Conservation (phyloP, 2,888 invertebrate genomes). For the Temnothorax ravouxi region DNA sequence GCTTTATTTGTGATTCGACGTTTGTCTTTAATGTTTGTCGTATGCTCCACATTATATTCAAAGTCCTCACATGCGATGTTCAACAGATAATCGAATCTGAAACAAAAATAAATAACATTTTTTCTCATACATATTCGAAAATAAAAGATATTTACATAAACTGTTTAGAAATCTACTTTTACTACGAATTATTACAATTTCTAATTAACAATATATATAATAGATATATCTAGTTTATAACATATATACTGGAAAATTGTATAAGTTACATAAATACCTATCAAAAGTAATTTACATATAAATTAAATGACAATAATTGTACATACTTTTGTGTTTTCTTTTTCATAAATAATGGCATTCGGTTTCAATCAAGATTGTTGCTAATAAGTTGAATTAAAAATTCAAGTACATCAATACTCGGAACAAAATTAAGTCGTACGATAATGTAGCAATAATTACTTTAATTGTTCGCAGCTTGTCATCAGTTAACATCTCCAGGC, state of each 20-base stretch:
- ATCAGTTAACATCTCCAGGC: constrained; percentile 9
- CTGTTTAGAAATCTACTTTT: not conserved
- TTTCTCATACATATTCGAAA: constrained; percentile 6
- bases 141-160: not conserved
- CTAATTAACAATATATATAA: constrained; percentile 6
- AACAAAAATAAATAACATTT: constrained; percentile 39
- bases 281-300: constrained; percentile 11
- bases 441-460: constrained; percentile 28
- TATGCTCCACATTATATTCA: not conserved
- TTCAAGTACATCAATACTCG: not conserved
- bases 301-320: constrained; percentile 34
- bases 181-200: constrained; percentile 8
- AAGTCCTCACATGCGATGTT: constrained; percentile 14
- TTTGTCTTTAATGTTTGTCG: constrained; percentile 5
- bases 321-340: not conserved
- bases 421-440: constrained; percentile 5
- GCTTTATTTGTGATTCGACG: not conserved
- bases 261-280: not conserved
- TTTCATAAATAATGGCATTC: constrained; percentile 8
- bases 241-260: not conserved
- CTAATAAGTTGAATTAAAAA: not conserved
- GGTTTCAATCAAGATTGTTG: not conserved
- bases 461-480: constrained; percentile 23
- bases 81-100: constrained; percentile 33
- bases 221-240: too few relatives aligned